Evolutionary conservation across 2,113 vertebrate species (phyloP), one percentile per base, ranked within the genome.

Genomic region (Columba livia): DNA sequence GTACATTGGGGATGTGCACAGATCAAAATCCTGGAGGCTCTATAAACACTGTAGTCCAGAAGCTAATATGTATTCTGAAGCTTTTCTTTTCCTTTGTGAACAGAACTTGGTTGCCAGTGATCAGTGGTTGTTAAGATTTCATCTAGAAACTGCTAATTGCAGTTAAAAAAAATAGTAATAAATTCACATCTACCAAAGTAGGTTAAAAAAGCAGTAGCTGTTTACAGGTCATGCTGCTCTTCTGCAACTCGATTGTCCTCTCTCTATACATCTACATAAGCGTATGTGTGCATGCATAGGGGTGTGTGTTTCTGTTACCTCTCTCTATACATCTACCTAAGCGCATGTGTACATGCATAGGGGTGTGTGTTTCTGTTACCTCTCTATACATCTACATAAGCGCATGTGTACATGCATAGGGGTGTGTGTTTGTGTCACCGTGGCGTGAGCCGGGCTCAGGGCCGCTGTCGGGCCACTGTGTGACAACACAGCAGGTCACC

Each of bases 11-110:
- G 88, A 94, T 2, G 7, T 71, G 50, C 57, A 42, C 79, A 65
- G 80, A 95, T 86, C 93, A 89, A 71, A 89, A 89, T 93, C 73
- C 88, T 95, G 74, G 69, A 87, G 79, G 70, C 65, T 92, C 54
- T 92, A 61, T 92, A 92, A 95, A 92, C 77, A 61, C 26, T 75
- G 57, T 5, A 53, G 85, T 81, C 79, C 83, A 88, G 92, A 87
- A 96, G 80, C 61, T 95, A 42, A 44, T 60, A n/a, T 58, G 53
- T 48, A 60, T 88, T 86, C 65, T 53, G 58, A 64, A 65, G 56
- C 34, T 86, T 90, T 92, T 79, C 4, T 86, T 86, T 93, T 72
- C 48, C 69, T 89, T 80, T 81, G 69, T 72, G 92, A 92, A 31
- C 50, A 79, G 65, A 93, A 96, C 85, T 79, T 88, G 86, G 38